Evolutionary conservation across 35 echinoderm and acorn worm species (phyloP), one percentile per base, ranked within the genome.

Genomic region (Acanthaster planci): DNA sequence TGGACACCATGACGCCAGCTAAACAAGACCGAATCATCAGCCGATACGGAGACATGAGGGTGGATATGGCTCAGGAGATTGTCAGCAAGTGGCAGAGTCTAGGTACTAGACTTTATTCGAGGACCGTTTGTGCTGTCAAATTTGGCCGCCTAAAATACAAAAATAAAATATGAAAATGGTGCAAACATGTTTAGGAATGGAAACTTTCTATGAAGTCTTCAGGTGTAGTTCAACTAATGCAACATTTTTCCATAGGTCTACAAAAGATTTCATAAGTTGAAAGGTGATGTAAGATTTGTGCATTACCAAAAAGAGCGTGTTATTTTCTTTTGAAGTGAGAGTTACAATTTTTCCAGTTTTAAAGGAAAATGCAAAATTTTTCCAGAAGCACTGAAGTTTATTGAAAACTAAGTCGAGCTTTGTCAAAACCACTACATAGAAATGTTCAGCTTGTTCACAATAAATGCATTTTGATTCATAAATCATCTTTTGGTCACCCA

Each of bases 31-130:
- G 93, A 47, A 86, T 99, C 16, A 82, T 78, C 52, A 77, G 83
- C 42, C 68, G 77, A 29, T 94, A 86, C 86, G 96, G 96, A 32
- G 96, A 99, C 56, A 89, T 93, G 76, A 86, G 96, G 60, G 51
- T 94, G 42, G 92, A 85, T 23, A 99, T 94, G 92, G 89, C 85
- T 5, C 76, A 58, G 10, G 76, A 91, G 37, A 86, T 92, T 44
- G 86, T 88, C 15, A 26, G 54, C 7, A 94, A 94, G 82, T 99
- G 96, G 96, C 79, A 91, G 31, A 91, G 89, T 29, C 68, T 99
- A 76, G 89, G 96, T 99, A 85, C 80, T 37, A 75, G 5, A 39
- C 26, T 81, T 40, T 78, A 1, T 40, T 47, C 37, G 10, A 14
- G 39, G 8, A 15, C 37, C 30, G 22, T 40, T 77, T n/a, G 39